Evolutionary conservation across 2,113 vertebrate species (phyloP).

Genomic region (Heliornis fulica): DNA sequence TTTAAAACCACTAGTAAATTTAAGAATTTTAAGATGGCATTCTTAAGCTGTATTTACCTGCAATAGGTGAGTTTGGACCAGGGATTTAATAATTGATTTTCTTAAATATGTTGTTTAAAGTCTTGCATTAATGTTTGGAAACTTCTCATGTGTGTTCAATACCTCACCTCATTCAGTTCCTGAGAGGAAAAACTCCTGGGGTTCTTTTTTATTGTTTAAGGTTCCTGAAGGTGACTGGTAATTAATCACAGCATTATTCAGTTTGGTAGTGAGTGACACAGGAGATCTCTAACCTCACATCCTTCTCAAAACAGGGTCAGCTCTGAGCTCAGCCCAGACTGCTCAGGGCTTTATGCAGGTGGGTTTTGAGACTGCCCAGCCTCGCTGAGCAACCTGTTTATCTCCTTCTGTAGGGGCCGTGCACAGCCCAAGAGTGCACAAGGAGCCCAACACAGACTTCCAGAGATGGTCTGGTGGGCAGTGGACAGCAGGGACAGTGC

Average conservation of each 20-base stretch:
- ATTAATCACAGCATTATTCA: background rate
- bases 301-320: background rate
- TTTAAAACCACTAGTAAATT: background rate
- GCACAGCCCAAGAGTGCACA: too few relatives aligned
- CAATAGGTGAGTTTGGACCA: background rate
- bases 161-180: background rate
- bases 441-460: background rate
- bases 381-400: background rate
- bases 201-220: background rate
- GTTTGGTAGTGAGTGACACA: background rate
- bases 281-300: background rate
- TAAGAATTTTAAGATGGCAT: background rate
- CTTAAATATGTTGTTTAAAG: background rate
- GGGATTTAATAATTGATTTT: background rate
- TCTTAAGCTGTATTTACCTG: background rate
- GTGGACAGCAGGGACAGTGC: background rate
- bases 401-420: fast-evolving
- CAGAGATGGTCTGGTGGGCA: background rate
- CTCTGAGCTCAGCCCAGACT: background rate
- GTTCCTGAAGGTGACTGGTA: background rate
- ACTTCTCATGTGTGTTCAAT: background rate
- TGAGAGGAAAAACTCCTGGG: background rate
- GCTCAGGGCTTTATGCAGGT: background rate
- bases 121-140: background rate
- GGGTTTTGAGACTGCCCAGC: background rate